Conservation (phyloP, 2,888 invertebrate species). For the Leptinotarsa peninsularis region DNA sequence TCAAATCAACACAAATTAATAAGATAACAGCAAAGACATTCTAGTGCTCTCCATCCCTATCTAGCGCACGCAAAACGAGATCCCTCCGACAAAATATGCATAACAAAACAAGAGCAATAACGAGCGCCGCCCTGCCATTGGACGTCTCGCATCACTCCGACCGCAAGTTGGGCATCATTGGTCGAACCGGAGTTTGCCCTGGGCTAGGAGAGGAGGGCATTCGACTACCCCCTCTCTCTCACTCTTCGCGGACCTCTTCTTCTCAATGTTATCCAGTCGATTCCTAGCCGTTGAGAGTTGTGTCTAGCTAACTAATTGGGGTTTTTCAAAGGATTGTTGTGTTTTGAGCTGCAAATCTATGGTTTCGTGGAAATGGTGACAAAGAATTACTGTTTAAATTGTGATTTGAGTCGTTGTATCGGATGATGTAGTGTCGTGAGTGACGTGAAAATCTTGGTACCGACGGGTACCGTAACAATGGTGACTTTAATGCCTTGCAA, state of each 20-base stretch:
- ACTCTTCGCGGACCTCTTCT: slow-evolving; percentile 26
- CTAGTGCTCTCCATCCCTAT: slow-evolving; percentile 32
- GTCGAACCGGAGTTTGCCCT: slow-evolving; percentile 38
- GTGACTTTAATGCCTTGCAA: slow-evolving; percentile 78
- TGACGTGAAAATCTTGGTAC: slow-evolving; percentile 41
- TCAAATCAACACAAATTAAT: slow-evolving; percentile 37
- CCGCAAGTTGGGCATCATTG: slow-evolving; percentile 39
- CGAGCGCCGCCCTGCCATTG: slow-evolving; percentile 30
- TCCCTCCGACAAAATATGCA: slow-evolving; percentile 39
- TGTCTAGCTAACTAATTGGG: not conserved
- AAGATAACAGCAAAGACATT: slow-evolving; percentile 38
- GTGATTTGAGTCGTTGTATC: slow-evolving; percentile 20
- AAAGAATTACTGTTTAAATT: not conserved
- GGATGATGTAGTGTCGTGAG: slow-evolving; percentile 34
- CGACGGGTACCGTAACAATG: slow-evolving; percentile 65
- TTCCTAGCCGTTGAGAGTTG: slow-evolving; percentile 22
- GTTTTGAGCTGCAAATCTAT: not conserved
- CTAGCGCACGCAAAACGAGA: slow-evolving; percentile 27
- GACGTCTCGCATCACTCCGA: slow-evolving; percentile 32
- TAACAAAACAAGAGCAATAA: slow-evolving; percentile 42
- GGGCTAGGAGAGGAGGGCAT: slow-evolving; percentile 39
- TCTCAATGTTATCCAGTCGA: slow-evolving; percentile 30
- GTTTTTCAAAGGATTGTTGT: slow-evolving; percentile 12
- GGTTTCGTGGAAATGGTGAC: not conserved
- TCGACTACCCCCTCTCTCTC: slow-evolving; percentile 38